A percentile compares a stretch with the other conserved stretches of the same genome.
phyloP scores from a whole-genome alignment of 2,113 vertebrate species.

The Laticauda laticaudata region DNA sequence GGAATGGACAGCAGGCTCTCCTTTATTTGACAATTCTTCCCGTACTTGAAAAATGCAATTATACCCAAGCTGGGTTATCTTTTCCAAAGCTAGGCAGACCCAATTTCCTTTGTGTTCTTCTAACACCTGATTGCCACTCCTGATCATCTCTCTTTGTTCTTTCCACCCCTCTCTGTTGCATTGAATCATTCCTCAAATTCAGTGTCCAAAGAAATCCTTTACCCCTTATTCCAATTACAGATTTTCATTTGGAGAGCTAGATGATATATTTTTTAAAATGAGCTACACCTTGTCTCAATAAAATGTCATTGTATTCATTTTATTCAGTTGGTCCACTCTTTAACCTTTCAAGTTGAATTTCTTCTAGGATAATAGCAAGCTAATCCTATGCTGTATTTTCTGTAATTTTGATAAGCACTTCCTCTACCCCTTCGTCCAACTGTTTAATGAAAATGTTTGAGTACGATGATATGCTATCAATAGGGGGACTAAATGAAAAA shows the following conservation, averaged over 20 bases:
- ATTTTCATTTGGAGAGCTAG: background rate
- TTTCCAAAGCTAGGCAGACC: background rate
- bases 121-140: background rate
- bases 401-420: background rate
- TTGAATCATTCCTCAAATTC: background rate
- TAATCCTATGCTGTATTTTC: background rate
- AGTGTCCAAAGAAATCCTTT: background rate
- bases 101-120: background rate
- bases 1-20: background rate
- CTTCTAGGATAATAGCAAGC: background rate
- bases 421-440: background rate
- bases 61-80: background rate
- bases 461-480: background rate
- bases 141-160: background rate
- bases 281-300: background rate
- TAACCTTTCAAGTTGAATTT: background rate
- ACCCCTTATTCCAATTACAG: background rate
- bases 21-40: background rate
- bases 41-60: background rate
- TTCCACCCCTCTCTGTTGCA: background rate
- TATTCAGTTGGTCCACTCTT: background rate
- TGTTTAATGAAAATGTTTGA: background rate
- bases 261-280: background rate
- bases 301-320: background rate
- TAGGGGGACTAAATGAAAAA: background rate